A percentile compares a stretch with the other conserved stretches of the same genome.
phyloP scores from a whole-genome alignment of 1,140 invertebrate species.

The Drosophila lini region DNA sequence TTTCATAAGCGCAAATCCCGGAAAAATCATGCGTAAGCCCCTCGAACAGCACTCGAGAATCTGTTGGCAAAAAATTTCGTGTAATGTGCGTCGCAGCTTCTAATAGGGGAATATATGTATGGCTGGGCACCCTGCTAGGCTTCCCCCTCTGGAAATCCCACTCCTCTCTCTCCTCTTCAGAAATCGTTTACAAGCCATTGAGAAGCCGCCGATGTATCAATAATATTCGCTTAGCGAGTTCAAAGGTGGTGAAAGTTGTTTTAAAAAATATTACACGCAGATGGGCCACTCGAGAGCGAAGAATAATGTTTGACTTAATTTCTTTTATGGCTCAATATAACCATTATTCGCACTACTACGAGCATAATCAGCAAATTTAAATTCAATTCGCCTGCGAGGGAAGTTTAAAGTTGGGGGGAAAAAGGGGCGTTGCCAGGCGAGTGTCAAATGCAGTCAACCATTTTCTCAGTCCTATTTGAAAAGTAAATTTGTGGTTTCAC shows the following conservation, averaged over 20 bases:
- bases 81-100: constrained; percentile 69
- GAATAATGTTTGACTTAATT: constrained; percentile 80
- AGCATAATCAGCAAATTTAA: constrained; percentile 78
- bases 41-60: constrained; percentile 69
- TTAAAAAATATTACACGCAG: constrained; percentile 31
- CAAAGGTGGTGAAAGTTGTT: constrained; percentile 78
- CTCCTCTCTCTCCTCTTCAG: constrained; percentile 36
- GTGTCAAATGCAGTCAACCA: constrained; percentile 59
- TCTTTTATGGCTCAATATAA: constrained; percentile 81
- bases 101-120: constrained; percentile 17
- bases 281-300: constrained; percentile 26
- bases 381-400: constrained; percentile 66
- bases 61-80: constrained; percentile 58
- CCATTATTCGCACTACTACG: constrained; percentile 77
- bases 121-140: constrained; percentile 49
- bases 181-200: constrained; percentile 77
- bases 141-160: constrained; percentile 7
- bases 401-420: not conserved
- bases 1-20: constrained; percentile 59
- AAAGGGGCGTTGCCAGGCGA: constrained; percentile 28
- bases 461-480: not conserved
- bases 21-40: constrained; percentile 70
- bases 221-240: constrained; percentile 70
- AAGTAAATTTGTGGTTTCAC: constrained; percentile 29
- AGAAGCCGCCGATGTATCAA: constrained; percentile 80